phyloP scores from a whole-genome alignment of 2,113 vertebrate genomes.

The Sturnira hondurensis region DNA sequence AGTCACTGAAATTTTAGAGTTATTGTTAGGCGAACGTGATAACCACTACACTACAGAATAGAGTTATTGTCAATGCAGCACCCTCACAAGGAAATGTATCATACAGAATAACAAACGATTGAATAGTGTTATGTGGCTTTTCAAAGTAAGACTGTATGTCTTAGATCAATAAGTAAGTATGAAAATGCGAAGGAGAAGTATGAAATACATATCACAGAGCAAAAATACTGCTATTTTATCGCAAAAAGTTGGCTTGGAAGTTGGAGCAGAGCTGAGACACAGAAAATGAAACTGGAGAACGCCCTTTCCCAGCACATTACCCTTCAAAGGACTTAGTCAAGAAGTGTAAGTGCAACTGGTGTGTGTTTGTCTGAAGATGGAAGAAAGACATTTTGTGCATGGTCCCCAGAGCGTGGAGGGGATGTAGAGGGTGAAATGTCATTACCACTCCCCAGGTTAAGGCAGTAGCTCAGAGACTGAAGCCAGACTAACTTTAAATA shows the following conservation, averaged over 20 bases:
- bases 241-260: neutral
- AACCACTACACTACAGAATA: too few species aligned
- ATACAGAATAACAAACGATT: neutral
- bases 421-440: rapidly evolving
- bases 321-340: neutral
- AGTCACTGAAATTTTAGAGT: neutral
- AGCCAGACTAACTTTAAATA: neutral
- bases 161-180: neutral
- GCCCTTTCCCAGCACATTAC: neutral
- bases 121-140: neutral
- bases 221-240: neutral
- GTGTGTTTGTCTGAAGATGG: neutral
- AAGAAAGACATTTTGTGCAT: neutral
- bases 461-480: neutral
- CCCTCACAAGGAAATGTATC: neutral
- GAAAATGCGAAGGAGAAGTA: neutral
- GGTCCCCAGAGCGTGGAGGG: neutral
- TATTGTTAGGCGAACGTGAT: too few species aligned
- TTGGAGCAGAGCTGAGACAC: neutral
- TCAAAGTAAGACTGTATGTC: neutral
- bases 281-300: neutral
- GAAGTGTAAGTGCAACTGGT: neutral
- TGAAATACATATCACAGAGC: neutral
- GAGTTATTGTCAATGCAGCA: neutral
- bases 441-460: neutral